These are phyloP conservation scores for Lasioglossum morio DNA, from an alignment of 2,888 invertebrate genomes.

Conservation along the genomic window DNA sequence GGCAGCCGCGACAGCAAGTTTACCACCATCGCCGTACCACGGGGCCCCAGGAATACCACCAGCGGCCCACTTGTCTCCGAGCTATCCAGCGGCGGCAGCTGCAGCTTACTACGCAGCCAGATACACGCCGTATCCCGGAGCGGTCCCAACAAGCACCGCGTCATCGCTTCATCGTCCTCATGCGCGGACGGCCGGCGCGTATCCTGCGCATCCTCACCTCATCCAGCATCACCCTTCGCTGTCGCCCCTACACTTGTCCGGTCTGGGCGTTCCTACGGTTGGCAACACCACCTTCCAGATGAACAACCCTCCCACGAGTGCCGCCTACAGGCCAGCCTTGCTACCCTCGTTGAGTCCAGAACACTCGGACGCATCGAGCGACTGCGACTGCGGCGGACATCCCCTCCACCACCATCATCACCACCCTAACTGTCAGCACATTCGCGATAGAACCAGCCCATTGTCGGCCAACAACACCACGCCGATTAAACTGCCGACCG, in stretches of 20 bases:
- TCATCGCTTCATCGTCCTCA: constrained; percentile 84
- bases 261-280: constrained; percentile 74
- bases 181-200: constrained; percentile 82
- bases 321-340: constrained; percentile 74
- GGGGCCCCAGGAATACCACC: constrained; percentile 82
- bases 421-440: background rate
- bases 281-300: constrained; percentile 70
- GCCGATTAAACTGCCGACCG: constrained; percentile 70
- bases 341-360: constrained; percentile 68
- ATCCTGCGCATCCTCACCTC: constrained; percentile 70
- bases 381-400: constrained; percentile 75
- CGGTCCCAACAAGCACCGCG: constrained; percentile 83
- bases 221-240: constrained; percentile 69
- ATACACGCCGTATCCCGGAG: constrained; percentile 87
- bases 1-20: constrained; percentile 92
- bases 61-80: constrained; percentile 86
- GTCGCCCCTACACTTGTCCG: constrained; percentile 75
- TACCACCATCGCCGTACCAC: constrained; percentile 84
- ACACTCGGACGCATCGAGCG: constrained; percentile 80
- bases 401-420: constrained; percentile 35
- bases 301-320: constrained; percentile 68
- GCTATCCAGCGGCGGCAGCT: constrained; percentile 85
- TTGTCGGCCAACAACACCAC: constrained; percentile 60
- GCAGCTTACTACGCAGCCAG: constrained; percentile 86
- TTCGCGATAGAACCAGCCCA: constrained; percentile 46